Base-by-base conservation (phyloP, 2,113 vertebrate genomes). In the Daboia siamensis region DNA sequence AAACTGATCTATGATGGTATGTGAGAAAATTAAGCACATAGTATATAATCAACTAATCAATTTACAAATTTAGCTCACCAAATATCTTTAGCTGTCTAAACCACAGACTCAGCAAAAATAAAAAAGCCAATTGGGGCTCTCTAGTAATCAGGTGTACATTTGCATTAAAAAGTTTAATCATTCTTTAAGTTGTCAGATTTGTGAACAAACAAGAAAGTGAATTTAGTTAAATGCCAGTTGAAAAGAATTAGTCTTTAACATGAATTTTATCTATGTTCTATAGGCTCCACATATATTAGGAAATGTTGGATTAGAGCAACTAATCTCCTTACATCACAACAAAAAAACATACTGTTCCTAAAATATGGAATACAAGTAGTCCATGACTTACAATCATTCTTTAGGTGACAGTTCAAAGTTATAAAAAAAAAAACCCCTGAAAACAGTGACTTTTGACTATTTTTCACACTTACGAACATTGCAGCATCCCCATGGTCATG, bases 1-100 rank as follows among this genome's bases (percentile, higher is more conserved):
- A 93, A 57, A 39, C 85, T 96, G 95, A 95, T 95, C 87, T 95
- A 93, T 20, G 48, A 86, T 15, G 95, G 96, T 91, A 92, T 7
- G 33, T 91, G 89, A 74, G 5, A 12, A 96, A 97, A 97, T 0
- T 0, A 94, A 51, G 94, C 94, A 33, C 33, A 87, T 26, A 86
- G 17, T 86, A 33, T 69, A 44, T 4, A 64, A 48, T 69, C 61
- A 51, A 13, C n/a, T 39, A 57, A 55, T 39, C 29, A 91, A 96
- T 94, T 94, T 93, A 95, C 92, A 92, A 95, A n/a, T 51, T 64
- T 51, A 11, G 13, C 21, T 55, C n/a, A 24, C 13, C 46, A 6
- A 61, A 51, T 29, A 44, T n/a, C 29, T n/a, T 20, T 52, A 51
- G 15, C 15, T 90, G 51, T 20, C 39, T 90, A 54, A 39, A 20